Evolutionary conservation across 2,797 vertebrate genomes (phyloP).

Genomic region (Onychomys arenicola): DNA sequence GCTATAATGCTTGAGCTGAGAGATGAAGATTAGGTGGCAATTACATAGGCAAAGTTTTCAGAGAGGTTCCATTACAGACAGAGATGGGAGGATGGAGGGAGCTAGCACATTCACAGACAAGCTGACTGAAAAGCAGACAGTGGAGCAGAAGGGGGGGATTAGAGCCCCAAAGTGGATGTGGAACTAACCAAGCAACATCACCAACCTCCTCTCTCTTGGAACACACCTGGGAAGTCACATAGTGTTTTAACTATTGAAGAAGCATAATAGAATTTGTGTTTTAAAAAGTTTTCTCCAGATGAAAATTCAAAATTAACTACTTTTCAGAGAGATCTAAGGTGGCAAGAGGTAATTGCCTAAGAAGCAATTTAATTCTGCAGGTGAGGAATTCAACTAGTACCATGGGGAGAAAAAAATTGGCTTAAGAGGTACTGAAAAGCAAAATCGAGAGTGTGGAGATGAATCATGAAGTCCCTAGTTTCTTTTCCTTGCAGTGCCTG

Average conservation of each 20-base stretch:
- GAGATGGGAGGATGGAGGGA: background rate
- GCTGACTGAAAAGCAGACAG: background rate
- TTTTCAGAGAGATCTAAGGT: background rate
- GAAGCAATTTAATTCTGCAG: background rate
- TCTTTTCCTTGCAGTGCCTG: background rate
- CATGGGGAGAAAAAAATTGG: background rate
- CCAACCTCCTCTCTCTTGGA: background rate
- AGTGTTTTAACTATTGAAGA: background rate
- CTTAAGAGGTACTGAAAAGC: background rate
- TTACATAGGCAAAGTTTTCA: background rate
- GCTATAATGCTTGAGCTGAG: background rate
- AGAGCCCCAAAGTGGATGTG: too few species aligned
- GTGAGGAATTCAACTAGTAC: background rate
- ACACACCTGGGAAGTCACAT: background rate
- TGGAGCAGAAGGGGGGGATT: too few species aligned
- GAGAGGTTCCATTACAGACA: background rate
- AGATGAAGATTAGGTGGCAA: background rate
- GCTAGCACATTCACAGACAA: too few species aligned
- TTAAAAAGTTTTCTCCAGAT: background rate
- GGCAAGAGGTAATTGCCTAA: background rate
- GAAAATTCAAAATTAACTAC: background rate
- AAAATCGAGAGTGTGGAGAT: background rate
- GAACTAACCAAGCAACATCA: background rate
- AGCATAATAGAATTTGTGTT: background rate
- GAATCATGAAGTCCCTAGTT: background rate